phyloP scores from a whole-genome alignment of 2,113 vertebrate species.

The Sisor rabdophorus region DNA sequence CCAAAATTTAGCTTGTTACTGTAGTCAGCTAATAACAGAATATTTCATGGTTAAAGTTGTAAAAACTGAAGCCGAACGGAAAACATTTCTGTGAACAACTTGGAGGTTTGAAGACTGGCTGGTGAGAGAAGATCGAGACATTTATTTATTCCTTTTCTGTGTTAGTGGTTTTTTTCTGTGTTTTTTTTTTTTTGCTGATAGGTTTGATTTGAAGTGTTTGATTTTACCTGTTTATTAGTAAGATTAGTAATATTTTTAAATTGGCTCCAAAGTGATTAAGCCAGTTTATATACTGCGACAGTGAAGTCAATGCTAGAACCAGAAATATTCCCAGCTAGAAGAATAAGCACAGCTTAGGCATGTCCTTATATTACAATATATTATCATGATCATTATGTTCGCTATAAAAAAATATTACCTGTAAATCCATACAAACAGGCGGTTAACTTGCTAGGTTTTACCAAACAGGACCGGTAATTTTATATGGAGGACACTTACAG shows the following conservation, averaged over 20 bases:
- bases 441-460: not conserved
- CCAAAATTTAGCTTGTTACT: constrained; percentile 55
- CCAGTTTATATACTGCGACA: constrained; percentile 44
- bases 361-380: not conserved
- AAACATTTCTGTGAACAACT: constrained; percentile 61
- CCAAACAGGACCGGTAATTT: not conserved
- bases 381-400: not conserved
- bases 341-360: not conserved
- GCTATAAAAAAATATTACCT: not conserved
- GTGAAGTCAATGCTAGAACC: constrained; percentile 47
- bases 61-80: constrained; percentile 57
- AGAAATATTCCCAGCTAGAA: not conserved
- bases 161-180: constrained; percentile 12
- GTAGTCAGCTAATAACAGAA: constrained; percentile 64
- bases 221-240: constrained; percentile 58
- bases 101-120: constrained; percentile 57
- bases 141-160: constrained; percentile 23
- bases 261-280: constrained; percentile 44
- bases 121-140: constrained; percentile 55
- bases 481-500: not conserved
- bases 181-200: constrained; percentile 7
- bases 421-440: not conserved
- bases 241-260: constrained; percentile 55
- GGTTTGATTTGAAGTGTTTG: constrained; percentile 21
- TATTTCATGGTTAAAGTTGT: constrained; percentile 58